Base-by-base conservation (phyloP, 1,140 invertebrate species). In the Babylonia areolata region DNA sequence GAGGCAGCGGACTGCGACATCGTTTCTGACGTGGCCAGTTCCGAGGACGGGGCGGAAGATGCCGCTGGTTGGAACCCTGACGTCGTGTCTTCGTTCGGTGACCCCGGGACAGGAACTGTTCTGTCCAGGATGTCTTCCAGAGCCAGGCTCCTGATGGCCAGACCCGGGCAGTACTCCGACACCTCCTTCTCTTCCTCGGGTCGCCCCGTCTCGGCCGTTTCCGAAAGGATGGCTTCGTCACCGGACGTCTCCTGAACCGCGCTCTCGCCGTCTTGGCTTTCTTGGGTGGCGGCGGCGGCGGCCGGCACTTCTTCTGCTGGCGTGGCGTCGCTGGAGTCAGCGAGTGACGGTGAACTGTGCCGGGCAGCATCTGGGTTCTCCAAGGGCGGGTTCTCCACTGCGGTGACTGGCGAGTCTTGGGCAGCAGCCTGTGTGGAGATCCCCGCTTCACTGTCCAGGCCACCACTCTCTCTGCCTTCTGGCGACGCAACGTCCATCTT, bases 91-190 rank as follows among this genome's bases (percentile, higher is more conserved):
- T 64, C 58, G 71, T 15, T 5, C 1, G 71, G 5, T 20, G 31
- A 73, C 31, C 31, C 3, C 71, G 71, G 9, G 31, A 9, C 3
- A n/a, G 71, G 9, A 9, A 9, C 71, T 6, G 71, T 35, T 35
- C 33, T 73, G 71, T 35, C 71, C 71, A 73, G 71, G 31, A 87
- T 35, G 39, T 84, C 82, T 69, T 87, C 81, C 54, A 87, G 40
- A 20, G 86, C 54, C 35, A 78, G 79, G 28, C 42, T 77, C 17
- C 86, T 78, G 31, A 87, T 87, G 54, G 86, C 81, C 46, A 87
- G 69, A 37, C 86, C 86, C 2, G 86, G 86, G 42, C 75, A 64
- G 77, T 84, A 84, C 31, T 64, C 81, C 23, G 81, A 58, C 0
- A 82, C 81, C 28, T 69, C 81, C 35, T 82, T 79, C 42, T 85